phyloP scores from a whole-genome alignment of 1,140 invertebrate species.

The Gyrodactylus bullatarudis region DNA sequence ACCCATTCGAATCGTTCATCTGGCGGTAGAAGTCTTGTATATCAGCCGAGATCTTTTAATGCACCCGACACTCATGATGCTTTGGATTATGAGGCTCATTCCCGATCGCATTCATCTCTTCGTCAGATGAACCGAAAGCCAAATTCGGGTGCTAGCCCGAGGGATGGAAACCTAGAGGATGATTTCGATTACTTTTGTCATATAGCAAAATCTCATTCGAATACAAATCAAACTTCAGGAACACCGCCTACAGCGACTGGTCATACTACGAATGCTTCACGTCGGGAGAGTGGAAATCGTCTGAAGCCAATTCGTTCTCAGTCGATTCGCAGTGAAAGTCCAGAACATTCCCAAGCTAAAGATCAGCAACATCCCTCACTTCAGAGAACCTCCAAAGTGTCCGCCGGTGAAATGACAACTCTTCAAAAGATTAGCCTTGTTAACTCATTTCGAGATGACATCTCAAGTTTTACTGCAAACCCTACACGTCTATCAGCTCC shows the following conservation, averaged over 20 bases:
- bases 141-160: too few species aligned
- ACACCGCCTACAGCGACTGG: background rate
- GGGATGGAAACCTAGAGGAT: background rate
- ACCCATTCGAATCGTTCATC: background rate
- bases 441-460: background rate
- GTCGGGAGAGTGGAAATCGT: background rate
- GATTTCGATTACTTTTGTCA: background rate
- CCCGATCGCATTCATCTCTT: background rate
- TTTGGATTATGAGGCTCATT: background rate
- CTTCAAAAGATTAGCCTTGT: background rate
- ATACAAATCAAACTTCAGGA: background rate
- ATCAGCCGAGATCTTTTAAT: background rate
- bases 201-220: background rate
- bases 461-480: background rate
- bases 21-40: background rate
- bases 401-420: background rate
- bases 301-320: background rate
- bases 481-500: background rate
- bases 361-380: background rate
- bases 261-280: too few species aligned
- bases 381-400: background rate
- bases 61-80: background rate
- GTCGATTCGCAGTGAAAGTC: background rate
- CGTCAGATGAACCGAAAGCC: background rate
- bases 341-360: background rate